These are phyloP conservation scores for Pluvianellus socialis DNA, from an alignment of 2,113 vertebrate genomes.

Conservation along the genomic window DNA sequence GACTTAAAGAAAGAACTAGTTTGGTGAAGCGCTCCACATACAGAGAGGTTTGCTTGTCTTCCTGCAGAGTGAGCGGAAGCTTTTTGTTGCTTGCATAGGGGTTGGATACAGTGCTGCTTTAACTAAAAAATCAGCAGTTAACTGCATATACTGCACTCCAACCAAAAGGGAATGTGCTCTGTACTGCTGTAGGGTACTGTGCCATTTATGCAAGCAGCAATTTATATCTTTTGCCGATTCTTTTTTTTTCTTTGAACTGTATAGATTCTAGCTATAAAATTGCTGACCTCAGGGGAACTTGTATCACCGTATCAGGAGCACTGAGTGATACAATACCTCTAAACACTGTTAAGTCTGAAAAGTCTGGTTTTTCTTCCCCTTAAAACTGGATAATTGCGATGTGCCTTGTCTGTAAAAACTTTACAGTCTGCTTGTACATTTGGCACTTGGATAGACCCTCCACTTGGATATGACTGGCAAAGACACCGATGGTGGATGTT, in stretches of 20 bases:
- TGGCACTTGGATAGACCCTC: not conserved
- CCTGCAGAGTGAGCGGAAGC: not conserved
- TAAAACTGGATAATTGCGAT: not conserved
- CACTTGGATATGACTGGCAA: not conserved
- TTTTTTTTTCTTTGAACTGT: not conserved
- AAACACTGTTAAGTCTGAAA: not conserved
- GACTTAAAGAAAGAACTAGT: not conserved
- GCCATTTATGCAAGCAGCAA: not conserved
- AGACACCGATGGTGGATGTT: not conserved
- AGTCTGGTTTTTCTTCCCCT: not conserved
- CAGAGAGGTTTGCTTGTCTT: not conserved
- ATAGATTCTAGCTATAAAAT: not conserved
- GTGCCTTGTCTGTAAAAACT: not conserved
- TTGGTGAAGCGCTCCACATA: not conserved
- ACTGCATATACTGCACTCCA: not conserved
- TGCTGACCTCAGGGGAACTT: not conserved
- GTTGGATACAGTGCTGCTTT: not conserved
- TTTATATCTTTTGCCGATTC: not conserved
- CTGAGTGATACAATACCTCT: not conserved
- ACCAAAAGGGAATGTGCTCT: not conserved
- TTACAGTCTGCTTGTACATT: not conserved
- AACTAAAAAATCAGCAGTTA: not conserved
- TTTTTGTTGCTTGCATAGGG: not conserved
- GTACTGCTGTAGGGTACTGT: not conserved
- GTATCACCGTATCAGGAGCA: not conserved